These are phyloP conservation scores for Heliocidaris tuberculata DNA, from an alignment of 35 echinoderm and acorn worm genomes.

Conservation along the genomic window DNA sequence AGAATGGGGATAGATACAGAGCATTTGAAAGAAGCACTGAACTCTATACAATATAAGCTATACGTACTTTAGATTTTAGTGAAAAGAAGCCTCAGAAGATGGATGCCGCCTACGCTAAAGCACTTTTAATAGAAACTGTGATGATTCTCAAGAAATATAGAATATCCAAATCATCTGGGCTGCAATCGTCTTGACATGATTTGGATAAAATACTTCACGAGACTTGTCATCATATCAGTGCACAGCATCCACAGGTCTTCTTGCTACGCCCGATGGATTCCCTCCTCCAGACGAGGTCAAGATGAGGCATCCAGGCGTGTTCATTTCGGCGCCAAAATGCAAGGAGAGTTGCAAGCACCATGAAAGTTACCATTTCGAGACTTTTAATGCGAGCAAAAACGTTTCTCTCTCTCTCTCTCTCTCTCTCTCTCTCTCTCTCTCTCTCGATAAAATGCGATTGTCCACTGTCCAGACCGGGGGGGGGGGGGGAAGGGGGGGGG, in stretches of 20 bases:
- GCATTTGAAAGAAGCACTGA: too few species aligned
- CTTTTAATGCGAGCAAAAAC: not conserved
- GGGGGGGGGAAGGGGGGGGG: too few species aligned
- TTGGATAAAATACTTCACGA: not conserved
- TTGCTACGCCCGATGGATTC: not conserved
- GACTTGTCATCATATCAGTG: not conserved
- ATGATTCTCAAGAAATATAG: not conserved
- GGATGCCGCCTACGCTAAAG: not conserved
- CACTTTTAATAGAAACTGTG: not conserved
- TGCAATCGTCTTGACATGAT: not conserved
- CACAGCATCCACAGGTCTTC: not conserved
- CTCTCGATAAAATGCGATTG: not conserved
- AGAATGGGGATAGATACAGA: too few species aligned
- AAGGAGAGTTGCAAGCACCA: constrained; percentile 7
- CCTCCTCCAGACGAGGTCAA: not conserved
- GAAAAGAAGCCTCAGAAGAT: too few species aligned
- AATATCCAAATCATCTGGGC: not conserved
- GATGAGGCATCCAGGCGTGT: not conserved
- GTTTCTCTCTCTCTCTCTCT: not conserved
- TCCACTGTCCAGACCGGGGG: not conserved
- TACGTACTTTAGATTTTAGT: too few species aligned
- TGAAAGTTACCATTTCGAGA: not conserved
- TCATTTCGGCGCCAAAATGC: not conserved
- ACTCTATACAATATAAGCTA: too few species aligned
- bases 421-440: not conserved